A percentile compares a stretch with the other conserved stretches of the same genome.
Conservation (phyloP, 1,140 invertebrate species). For the Drosophila ananassae region DNA sequence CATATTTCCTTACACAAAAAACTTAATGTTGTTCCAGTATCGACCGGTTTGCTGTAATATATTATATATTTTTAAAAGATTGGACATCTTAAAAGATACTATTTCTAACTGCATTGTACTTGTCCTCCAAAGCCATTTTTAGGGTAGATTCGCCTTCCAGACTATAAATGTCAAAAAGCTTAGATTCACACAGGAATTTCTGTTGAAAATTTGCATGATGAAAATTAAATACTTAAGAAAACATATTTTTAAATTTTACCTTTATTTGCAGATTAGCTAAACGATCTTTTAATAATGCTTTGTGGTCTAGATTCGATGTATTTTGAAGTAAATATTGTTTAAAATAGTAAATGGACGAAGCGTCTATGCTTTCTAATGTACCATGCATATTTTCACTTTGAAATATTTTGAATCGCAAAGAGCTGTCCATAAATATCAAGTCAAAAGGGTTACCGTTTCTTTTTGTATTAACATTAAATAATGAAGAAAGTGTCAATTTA, state of each 20-base stretch:
- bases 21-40: too few relatives aligned
- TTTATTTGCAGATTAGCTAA: conserved; percentile 13
- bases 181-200: conserved; percentile 60
- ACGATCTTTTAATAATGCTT: not conserved
- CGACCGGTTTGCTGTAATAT: too few relatives aligned
- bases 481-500: conserved; percentile 1
- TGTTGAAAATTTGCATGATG: conserved; percentile 8
- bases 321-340: conserved; percentile 55
- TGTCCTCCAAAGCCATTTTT: not conserved
- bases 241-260: conserved; percentile 21
- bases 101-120: not conserved
- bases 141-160: not conserved
- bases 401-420: not conserved
- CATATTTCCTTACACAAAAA: too few relatives aligned
- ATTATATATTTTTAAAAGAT: not conserved
- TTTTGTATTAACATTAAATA: conserved; percentile 35
- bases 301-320: not conserved
- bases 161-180: conserved; percentile 12
- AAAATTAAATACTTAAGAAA: not conserved
- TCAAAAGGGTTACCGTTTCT: conserved; percentile 20
- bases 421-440: not conserved
- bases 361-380: conserved; percentile 44
- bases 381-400: not conserved
- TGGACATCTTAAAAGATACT: not conserved
- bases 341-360: conserved; percentile 54